phyloP scores from a whole-genome alignment of 1,140 invertebrate species.

The Hormaphis cornu region DNA sequence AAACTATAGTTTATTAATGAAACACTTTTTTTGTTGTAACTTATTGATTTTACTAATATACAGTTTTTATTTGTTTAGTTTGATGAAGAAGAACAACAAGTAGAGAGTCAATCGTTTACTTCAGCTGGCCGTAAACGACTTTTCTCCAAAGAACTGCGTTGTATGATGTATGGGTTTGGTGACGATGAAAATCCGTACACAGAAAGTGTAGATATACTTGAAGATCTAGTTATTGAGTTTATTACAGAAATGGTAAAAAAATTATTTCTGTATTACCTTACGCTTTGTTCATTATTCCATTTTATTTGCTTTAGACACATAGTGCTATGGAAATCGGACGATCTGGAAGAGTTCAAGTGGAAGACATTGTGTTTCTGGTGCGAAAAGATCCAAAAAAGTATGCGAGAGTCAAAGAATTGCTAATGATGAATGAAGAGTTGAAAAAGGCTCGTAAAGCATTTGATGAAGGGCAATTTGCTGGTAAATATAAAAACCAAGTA shows the following conservation, averaged over 20 bases:
- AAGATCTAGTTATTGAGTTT: constrained; percentile 96
- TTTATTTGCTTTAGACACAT: constrained; percentile 52
- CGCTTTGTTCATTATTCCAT: neutral
- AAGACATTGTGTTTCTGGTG: constrained; percentile 98
- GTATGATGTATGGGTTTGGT: constrained; percentile 99
- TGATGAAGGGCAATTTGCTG: constrained; percentile 95
- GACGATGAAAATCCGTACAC: constrained; percentile 99
- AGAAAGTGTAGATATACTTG: constrained; percentile 93
- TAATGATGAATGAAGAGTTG: constrained; percentile 98
- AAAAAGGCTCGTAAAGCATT: constrained; percentile 98
- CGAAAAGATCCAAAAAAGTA: constrained; percentile 94
- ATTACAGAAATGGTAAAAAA: constrained; percentile 81
- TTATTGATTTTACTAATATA: constrained; percentile 33
- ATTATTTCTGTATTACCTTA: neutral
- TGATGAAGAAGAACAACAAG: constrained; percentile 56
- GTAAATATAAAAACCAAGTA: neutral
- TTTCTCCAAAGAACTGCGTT: constrained; percentile 84
- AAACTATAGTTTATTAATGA: no score
- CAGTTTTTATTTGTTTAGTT: constrained; percentile 39
- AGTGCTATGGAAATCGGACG: constrained; percentile 93
- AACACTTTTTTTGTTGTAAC: no score
- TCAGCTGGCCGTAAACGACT: constrained; percentile 67
- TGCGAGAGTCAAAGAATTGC: constrained; percentile 91
- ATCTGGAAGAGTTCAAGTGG: constrained; percentile 87
- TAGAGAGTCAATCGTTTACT: constrained; percentile 48